These are phyloP conservation scores for Pheosia tremula DNA, from an alignment of 2,888 invertebrate species.

Conservation along the genomic window DNA sequence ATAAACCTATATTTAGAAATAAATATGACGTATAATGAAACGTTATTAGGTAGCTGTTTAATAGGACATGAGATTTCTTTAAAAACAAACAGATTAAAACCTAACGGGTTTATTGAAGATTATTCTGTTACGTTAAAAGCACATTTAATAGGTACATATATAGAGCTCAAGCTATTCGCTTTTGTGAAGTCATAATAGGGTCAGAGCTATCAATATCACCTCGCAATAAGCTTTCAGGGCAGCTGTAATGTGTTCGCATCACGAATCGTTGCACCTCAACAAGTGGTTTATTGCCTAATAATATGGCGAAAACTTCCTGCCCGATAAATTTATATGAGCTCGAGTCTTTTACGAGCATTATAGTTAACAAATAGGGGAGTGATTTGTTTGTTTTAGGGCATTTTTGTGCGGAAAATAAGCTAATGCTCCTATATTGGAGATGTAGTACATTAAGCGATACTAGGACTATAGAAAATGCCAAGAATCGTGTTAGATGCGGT, in stretches of 20 bases:
- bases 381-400: background rate
- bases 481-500: too few species aligned
- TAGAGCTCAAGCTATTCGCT: background rate
- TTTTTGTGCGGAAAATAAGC: background rate
- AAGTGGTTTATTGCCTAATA: constrained; percentile 16
- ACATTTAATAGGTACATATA: constrained; percentile 1
- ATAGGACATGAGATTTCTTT: too few species aligned
- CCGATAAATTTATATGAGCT: constrained; percentile 2
- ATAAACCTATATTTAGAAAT: too few species aligned
- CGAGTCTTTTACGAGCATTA: constrained; percentile 1
- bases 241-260: constrained; percentile 4
- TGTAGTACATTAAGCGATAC: too few species aligned
- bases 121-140: too few species aligned
- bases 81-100: too few species aligned
- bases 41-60: too few species aligned
- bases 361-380: background rate
- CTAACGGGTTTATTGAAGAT: too few species aligned
- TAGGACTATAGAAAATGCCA: too few species aligned
- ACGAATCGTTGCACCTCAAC: constrained; percentile 11
- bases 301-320: constrained; percentile 9
- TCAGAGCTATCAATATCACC: constrained; percentile 5
- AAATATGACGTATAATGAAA: too few species aligned
- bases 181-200: background rate
- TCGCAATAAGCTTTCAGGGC: constrained; percentile 4
- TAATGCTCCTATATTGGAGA: too few species aligned